Conservation (phyloP, 2,113 vertebrate species). For the Phalacrocorax aristotelis region DNA sequence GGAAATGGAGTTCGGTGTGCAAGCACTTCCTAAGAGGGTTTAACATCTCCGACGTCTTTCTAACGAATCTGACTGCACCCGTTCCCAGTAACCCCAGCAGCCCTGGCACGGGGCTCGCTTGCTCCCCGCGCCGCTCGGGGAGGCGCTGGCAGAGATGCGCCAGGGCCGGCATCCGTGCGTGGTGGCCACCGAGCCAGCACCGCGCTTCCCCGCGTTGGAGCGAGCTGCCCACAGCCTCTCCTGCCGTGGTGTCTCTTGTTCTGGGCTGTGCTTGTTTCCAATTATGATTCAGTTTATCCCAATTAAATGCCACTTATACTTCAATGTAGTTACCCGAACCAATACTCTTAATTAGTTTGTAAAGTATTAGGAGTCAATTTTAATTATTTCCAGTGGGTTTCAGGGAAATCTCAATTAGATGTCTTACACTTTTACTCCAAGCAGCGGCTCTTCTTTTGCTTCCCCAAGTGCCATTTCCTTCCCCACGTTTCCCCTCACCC, state of each 20-base stretch:
- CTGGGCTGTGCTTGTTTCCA: neutral
- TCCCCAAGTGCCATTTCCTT: neutral
- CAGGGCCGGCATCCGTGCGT: rapidly evolving
- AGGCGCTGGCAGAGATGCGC: neutral
- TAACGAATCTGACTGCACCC: rapidly evolving
- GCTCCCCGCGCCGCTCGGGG: neutral
- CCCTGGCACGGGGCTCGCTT: rapidly evolving
- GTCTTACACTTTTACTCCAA: neutral
- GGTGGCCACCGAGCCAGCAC: neutral
- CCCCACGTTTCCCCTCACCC: neutral
- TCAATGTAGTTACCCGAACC: slow-evolving; percentile 58
- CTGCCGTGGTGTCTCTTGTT: neutral
- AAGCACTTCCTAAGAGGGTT: neutral
- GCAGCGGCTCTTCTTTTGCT: neutral
- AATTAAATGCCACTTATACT: slow-evolving; percentile 55
- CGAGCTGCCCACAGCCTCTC: neutral
- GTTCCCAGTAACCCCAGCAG: rapidly evolving
- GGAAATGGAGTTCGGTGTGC: neutral
- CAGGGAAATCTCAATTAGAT: slow-evolving; percentile 54
- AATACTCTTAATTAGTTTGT: slow-evolving; percentile 68
- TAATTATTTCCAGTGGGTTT: slow-evolving; percentile 67
- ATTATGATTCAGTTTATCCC: slow-evolving; percentile 21
- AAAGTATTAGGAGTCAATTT: slow-evolving; percentile 66
- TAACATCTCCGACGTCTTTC: neutral
- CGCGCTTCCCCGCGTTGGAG: neutral